A percentile compares a stretch with the other conserved stretches of the same genome.
Evolutionary conservation across 2,113 vertebrate genomes (phyloP).

Genomic region (Columba janthina): DNA sequence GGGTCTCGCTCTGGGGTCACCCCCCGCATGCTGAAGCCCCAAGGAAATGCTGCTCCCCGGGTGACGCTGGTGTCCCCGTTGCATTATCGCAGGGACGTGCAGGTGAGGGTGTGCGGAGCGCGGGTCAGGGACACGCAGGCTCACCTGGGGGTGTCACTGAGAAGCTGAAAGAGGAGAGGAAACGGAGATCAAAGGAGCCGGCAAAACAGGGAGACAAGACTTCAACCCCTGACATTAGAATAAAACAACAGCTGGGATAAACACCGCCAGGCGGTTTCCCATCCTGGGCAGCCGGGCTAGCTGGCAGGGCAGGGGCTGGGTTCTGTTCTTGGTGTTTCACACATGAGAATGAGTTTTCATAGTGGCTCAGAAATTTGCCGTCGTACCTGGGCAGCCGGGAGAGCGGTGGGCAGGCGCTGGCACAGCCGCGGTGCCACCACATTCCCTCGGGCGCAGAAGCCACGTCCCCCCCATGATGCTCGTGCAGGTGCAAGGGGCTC

Average conservation of each 20-base stretch:
- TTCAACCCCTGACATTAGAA: background rate
- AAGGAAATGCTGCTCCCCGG: background rate
- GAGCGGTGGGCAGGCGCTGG: background rate
- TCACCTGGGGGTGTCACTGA: background rate
- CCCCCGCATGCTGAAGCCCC: background rate
- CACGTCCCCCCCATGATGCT: rapidly evolving
- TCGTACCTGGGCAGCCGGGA: background rate
- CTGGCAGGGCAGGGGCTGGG: background rate
- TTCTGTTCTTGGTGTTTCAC: background rate
- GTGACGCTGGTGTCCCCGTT: rapidly evolving
- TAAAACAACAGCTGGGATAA: background rate
- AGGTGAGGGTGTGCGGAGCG: background rate
- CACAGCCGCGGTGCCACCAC: background rate
- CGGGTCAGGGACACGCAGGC: rapidly evolving
- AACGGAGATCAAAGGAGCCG: background rate
- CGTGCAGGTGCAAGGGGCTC: background rate
- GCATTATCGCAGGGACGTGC: rapidly evolving
- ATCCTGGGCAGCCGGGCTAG: background rate
- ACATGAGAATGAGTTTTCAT: background rate
- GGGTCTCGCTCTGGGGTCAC: background rate
- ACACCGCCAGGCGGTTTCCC: background rate
- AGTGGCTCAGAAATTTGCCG: background rate
- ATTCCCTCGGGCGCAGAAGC: rapidly evolving
- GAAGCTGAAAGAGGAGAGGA: background rate
- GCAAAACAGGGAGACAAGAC: background rate